Base-by-base conservation (phyloP, 2,888 invertebrate species). In the Cantharis lateralis region DNA sequence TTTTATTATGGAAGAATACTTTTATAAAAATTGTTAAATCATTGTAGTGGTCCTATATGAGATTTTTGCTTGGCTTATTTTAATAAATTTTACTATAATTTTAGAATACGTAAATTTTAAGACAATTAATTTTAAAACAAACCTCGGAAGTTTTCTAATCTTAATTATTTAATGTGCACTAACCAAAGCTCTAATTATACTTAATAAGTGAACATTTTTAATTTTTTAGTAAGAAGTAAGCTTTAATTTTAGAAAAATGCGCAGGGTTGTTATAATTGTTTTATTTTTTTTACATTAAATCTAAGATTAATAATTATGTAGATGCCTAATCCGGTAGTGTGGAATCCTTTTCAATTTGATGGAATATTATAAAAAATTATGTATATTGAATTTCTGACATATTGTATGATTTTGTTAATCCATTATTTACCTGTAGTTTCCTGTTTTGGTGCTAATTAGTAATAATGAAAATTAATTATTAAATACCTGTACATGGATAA, bases 361-460 rank as follows among this genome's bases (percentile, higher is more conserved):
- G 20, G 20, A 20, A 20, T 4, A 20, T 20, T 20, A 20, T 20
- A 20, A 4, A 18, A 26, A 26, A 32, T 32, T 32, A 13, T 32
- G 32, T 13, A 4, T n/a, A 11, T 32, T 13, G 13, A 32, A 5
- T n/a, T 32, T n/a, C n/a, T 3, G 24, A 24, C 16, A 20, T 20
- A 24, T 15, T 26, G 15, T 15, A 24, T 68, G n/a, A 68, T 68
- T n/a, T 24, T 0, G 1, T 18, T 68, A 68, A 18, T 13, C 20
- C 10, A 15, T 68, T 26, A 68, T 71, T 63, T 64, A 70, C 71
- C 74, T 68, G 28, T 76, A 74, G 77, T 77, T 77, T 74, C 77
- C 77, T 77, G 69, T 74, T 77, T 77, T 74, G 77, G 77, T 77
- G 77, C 77, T 77, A 77, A 72, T 32, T 77, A 77, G 77, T 77